These are phyloP conservation scores for Labroides dimidiatus DNA, from an alignment of 2,797 vertebrate genomes.

Conservation along the genomic window DNA sequence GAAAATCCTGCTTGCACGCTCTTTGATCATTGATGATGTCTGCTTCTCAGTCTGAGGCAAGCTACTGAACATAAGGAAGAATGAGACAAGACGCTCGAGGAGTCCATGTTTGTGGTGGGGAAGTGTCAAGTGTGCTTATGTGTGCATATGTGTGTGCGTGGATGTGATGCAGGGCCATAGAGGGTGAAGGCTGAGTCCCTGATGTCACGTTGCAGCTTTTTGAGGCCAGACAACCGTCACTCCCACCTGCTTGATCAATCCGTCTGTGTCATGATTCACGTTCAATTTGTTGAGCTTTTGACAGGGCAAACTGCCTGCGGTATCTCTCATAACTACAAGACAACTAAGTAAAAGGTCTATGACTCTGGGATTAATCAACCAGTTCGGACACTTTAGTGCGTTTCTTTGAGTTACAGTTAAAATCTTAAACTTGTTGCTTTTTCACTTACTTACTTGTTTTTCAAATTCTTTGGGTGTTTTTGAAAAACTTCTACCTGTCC, in stretches of 20 bases:
- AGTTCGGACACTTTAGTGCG: too few species aligned
- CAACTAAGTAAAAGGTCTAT: neutral
- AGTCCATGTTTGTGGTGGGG: neutral
- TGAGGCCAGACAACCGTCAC: neutral
- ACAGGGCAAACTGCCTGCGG: neutral
- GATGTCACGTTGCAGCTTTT: constrained; percentile 35
- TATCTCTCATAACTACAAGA: too few species aligned
- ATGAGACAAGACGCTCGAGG: constrained; percentile 7
- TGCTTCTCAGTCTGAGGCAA: neutral
- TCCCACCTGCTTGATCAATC: constrained; percentile 7
- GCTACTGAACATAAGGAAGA: constrained; percentile 26
- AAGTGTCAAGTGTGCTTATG: neutral
- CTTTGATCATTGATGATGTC: neutral
- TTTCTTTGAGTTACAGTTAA: too few species aligned
- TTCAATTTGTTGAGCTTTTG: constrained; percentile 10
- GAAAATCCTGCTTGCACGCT: constrained; percentile 9
- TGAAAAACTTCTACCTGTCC: too few species aligned
- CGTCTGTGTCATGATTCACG: constrained; percentile 4
- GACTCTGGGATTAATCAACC: too few species aligned
- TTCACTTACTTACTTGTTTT: too few species aligned
- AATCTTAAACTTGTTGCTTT: too few species aligned
- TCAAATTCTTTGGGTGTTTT: too few species aligned
- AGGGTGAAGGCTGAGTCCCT: too few species aligned
- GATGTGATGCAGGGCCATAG: too few species aligned
- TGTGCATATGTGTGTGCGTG: neutral